Evolutionary conservation across 2,113 vertebrate species (phyloP), one percentile per base, ranked within the genome.

Genomic region (Pica pica): DNA sequence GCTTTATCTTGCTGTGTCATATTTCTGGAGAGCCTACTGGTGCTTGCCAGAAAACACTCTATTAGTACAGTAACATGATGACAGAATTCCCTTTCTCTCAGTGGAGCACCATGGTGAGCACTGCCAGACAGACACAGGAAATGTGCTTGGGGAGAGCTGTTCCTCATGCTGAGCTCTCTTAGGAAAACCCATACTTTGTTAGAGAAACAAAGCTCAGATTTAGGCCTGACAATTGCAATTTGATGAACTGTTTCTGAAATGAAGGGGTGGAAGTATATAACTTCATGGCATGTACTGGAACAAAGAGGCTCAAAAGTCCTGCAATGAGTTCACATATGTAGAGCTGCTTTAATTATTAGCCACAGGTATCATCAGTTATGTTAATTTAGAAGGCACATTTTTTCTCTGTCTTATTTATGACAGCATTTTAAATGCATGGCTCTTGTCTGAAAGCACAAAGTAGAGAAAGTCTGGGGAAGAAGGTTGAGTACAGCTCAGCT

Each of bases 41-140:
- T 83, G 88, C 69, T 68, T 95, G 73, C 85, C 44, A 92, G 82
- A 50, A 93, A 93, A 39, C 10, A 82, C 76, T 95, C 95, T 68
- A 89, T 93, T 93, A 93, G 52, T 57, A 47, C 65, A 37, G 26
- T 12, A 59, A 59, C 39, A 49, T 0, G 19, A 50, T 68, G 84
- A 74, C 53, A 87, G 78, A 50, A 87, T 74, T 56, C n/a, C 57
- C 61, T 68, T 93, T 61, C 52, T 80, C 47, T 88, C 2, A 0
- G 26, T 64, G 70, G 77, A 80, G 82, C 60, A 28, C 31, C 0
- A 1, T 2, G 18, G 50, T 3, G 7, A 88, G 53, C 2, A 9
- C 83, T 91, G 42, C 52, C 87, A 70, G 80, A 46, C 49, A 86
- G 75, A 50, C 8, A 47, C 4, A 2, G 79, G 21, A 94, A 94